Evolutionary conservation across 2,888 invertebrate genomes (phyloP).

Genomic region (Stenolophus ochropezus): DNA sequence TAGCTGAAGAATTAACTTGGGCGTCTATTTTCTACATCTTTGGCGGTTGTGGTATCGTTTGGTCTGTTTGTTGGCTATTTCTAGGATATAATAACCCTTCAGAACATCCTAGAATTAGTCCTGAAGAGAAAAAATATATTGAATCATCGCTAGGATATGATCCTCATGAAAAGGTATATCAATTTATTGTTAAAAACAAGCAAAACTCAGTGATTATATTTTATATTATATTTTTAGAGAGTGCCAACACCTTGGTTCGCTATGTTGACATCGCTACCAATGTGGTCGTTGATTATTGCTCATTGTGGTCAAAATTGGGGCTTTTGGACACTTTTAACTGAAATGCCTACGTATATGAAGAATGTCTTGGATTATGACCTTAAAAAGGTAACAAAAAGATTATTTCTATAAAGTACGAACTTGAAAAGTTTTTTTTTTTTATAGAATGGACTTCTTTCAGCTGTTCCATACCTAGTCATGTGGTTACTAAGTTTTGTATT

Average conservation of each 20-base stretch:
- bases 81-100: constrained; percentile 81
- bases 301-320: constrained; percentile 88
- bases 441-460: constrained; percentile 81
- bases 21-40: constrained; percentile 85
- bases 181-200: not conserved
- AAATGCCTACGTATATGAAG: constrained; percentile 87
- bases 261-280: constrained; percentile 84
- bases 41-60: constrained; percentile 78
- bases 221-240: constrained; percentile 71
- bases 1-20: constrained; percentile 84
- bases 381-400: constrained; percentile 74
- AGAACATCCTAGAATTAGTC: constrained; percentile 77
- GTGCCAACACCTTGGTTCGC: constrained; percentile 83
- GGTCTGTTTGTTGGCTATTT: constrained; percentile 78
- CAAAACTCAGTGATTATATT: no score
- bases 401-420: constrained; percentile 61
- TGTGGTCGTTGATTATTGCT: constrained; percentile 83
- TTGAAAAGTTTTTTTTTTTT: constrained; percentile 64
- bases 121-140: constrained; percentile 81
- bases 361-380: constrained; percentile 83
- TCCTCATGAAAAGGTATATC: constrained; percentile 70
- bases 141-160: constrained; percentile 78
- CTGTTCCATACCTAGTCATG: constrained; percentile 84
- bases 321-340: constrained; percentile 88
- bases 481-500: constrained; percentile 83